Base-by-base conservation (phyloP, 2,888 invertebrate genomes). In the Lasioglossum marginatum region DNA sequence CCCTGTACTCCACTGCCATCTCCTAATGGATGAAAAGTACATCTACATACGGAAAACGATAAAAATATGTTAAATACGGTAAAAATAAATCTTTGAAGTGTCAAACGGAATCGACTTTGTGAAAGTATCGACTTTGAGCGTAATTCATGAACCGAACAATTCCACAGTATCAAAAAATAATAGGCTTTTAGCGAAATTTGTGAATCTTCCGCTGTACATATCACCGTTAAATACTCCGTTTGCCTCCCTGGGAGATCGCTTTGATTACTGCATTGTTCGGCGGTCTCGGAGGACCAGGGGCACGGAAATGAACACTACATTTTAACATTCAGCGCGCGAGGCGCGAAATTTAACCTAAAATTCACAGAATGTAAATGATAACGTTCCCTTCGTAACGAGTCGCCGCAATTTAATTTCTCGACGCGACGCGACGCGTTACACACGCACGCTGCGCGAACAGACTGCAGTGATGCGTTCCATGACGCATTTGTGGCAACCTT, bases 201-300 rank as follows among this genome's bases (percentile, higher is more conserved):
- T 40, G 63, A 66, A 79, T 73, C 31, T 27, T 6, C 19, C 31
- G 45, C 27, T n/a, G 52, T 68, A 48, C 40, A 70, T 78, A 73
- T 78, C 72, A 66, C 37, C 71, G 52, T 86, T 81, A 86, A 85
- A 86, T 77, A 34, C 81, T 81, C 57, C 16, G n/a, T 40, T 75
- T 71, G n/a, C 27, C 63, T 77, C 70, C 66, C 80, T 74, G 75
- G 57, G 66, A 81, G 77, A 71, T 86, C 68, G 74, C 71, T 80
- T 71, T 84, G 78, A 78, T 85, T 80, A 75, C 70, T 45, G 75
- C 75, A 81, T 81, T 84, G 86, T 84, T 79, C 76, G 52, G 48
- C 48, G 52, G 27, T 23, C 74, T 52, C 43, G 12, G 74, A 43
- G 34, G 83, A 16, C n/a, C 66, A 45, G 8, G 19, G 37, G 16